Percentiles rank a stretch among this genome's conserved stretches.
phyloP scores from a whole-genome alignment of 2,113 vertebrate genomes.

The Bettongia penicillata region DNA sequence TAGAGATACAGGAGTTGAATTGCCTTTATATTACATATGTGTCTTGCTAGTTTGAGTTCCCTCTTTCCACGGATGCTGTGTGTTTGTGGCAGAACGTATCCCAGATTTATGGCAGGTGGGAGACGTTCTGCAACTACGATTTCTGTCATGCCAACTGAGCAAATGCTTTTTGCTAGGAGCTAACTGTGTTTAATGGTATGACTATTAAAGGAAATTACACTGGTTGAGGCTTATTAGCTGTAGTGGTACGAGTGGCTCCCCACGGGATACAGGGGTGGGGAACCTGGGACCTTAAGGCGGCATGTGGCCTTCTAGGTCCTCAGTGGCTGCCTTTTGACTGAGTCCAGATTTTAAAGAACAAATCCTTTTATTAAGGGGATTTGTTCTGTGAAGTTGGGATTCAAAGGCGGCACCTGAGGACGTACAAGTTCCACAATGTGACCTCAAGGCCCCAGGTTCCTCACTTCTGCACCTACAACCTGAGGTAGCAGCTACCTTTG shows the following conservation, averaged over 20 bases:
- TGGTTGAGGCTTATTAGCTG: not conserved
- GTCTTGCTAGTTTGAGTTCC: not conserved
- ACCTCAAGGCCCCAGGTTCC: too few species aligned
- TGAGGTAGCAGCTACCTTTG: not conserved
- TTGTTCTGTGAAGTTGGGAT: too few species aligned
- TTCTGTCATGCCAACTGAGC: not conserved
- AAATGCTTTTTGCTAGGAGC: not conserved
- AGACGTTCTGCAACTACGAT: not conserved
- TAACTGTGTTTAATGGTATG: not conserved
- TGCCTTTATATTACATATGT: not conserved
- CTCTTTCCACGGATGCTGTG: not conserved
- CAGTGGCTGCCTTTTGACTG: too few species aligned
- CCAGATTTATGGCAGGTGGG: not conserved
- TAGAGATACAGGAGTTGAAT: not conserved
- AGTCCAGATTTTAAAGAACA: too few species aligned
- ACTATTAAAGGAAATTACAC: not conserved
- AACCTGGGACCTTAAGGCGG: too few species aligned
- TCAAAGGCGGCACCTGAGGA: too few species aligned
- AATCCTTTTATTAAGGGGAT: too few species aligned
- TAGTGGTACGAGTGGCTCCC: not conserved
- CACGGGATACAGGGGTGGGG: too few species aligned
- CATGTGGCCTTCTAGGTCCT: too few species aligned
- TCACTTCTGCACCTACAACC: not conserved
- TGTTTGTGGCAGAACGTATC: not conserved
- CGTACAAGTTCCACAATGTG: too few species aligned